These are phyloP conservation scores for Ptyas mucosa DNA, from an alignment of 2,113 vertebrate species.

Conservation along the genomic window DNA sequence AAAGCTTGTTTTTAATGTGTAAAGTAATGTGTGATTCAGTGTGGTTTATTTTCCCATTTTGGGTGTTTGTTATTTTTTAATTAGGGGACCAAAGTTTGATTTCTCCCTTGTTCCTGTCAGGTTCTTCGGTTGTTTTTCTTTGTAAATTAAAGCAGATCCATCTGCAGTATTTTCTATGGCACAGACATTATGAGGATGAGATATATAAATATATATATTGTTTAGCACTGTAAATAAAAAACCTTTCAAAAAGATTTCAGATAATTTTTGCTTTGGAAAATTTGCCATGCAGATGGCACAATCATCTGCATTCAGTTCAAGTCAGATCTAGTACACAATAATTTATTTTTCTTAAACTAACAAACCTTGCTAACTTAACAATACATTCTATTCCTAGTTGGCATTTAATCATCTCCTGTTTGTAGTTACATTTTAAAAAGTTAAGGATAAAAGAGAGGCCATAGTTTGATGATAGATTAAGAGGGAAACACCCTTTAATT, in stretches of 20 bases:
- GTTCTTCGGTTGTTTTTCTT: constrained; percentile 62
- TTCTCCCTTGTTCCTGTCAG: constrained; percentile 52
- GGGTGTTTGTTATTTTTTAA: constrained; percentile 51
- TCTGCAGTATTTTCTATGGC: constrained; percentile 67
- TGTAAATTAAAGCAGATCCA: constrained; percentile 65
- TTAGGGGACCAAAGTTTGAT: constrained; percentile 65
- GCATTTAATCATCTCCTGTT: not conserved
- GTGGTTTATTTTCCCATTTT: constrained; percentile 50
- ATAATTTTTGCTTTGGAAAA: not conserved
- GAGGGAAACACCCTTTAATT: not conserved
- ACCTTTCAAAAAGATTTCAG: constrained; percentile 62
- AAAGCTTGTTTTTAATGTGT: constrained; percentile 61
- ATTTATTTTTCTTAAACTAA: not conserved
- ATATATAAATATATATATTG: constrained; percentile 73
- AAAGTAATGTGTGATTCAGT: constrained; percentile 52
- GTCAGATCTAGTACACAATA: not conserved
- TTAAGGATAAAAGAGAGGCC: not conserved
- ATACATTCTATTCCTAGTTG: not conserved
- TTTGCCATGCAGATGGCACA: not conserved
- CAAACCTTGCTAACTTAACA: not conserved
- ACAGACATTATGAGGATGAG: constrained; percentile 63
- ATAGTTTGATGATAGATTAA: not conserved
- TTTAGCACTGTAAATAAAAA: constrained; percentile 72
- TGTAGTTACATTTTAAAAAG: not conserved
- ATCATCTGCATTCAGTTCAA: fast-evolving